These are phyloP conservation scores for Amphipoea lucens DNA, from an alignment of 2,888 invertebrate species.

Conservation along the genomic window DNA sequence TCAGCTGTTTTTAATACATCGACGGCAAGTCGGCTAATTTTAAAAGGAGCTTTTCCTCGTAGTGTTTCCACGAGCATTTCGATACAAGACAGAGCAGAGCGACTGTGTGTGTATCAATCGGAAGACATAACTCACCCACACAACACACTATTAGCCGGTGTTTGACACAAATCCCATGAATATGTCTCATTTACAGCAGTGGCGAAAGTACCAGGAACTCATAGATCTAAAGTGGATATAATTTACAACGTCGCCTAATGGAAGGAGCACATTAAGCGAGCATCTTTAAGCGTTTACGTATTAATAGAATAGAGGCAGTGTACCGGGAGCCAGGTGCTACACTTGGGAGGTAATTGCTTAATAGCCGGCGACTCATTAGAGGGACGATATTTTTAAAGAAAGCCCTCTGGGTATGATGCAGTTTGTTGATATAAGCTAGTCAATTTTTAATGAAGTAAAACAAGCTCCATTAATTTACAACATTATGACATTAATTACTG, in stretches of 20 bases:
- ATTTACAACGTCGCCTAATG: constrained; percentile 88
- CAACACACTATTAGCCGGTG: constrained; percentile 40
- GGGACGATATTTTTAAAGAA: constrained; percentile 73
- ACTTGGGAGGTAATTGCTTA: constrained; percentile 81
- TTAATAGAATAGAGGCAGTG: constrained; percentile 83
- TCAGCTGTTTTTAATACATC: constrained; percentile 69
- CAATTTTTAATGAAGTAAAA: constrained; percentile 34
- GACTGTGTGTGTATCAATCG: constrained; percentile 38
- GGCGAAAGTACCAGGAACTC: constrained; percentile 79
- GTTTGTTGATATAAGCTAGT: constrained; percentile 47
- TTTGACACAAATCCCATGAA: constrained; percentile 63
- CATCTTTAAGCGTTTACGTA: constrained; percentile 85
- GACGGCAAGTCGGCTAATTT: constrained; percentile 38
- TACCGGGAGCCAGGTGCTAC: constrained; percentile 82
- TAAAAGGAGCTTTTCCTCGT: constrained; percentile 5
- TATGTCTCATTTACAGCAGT: constrained; percentile 66
- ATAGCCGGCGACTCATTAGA: constrained; percentile 81
- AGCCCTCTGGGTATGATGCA: constrained; percentile 54
- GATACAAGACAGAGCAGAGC: constrained; percentile 7
- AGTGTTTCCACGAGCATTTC: neutral
- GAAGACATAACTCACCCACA: constrained; percentile 44
- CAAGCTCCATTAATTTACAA: constrained; percentile 28
- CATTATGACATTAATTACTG: neutral
- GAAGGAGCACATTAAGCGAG: constrained; percentile 87
- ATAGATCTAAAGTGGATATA: constrained; percentile 83